phyloP scores from a whole-genome alignment of 2,888 invertebrate species.

The Listrodromus nycthemerus region DNA sequence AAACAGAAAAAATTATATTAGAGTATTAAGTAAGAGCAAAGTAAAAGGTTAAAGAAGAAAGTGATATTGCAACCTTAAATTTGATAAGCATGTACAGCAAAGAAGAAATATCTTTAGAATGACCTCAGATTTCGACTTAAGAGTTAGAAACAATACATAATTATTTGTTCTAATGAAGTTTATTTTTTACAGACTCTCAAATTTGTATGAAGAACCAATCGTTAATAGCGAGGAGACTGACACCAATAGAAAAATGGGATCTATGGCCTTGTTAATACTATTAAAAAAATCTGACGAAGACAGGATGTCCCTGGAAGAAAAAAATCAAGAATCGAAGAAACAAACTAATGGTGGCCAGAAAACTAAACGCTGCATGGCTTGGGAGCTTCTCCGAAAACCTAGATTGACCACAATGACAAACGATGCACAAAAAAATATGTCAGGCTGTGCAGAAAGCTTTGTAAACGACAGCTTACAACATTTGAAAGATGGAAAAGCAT shows the following conservation, averaged over 20 bases:
- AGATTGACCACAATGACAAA: conserved; percentile 21
- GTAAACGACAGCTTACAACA: background rate
- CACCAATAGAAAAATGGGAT: conserved; percentile 51
- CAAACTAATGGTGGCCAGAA: conserved; percentile 49
- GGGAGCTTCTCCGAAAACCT: conserved; percentile 20
- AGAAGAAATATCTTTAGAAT: background rate
- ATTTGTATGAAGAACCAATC: background rate
- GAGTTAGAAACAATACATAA: background rate
- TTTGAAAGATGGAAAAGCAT: background rate
- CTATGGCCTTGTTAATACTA: conserved; percentile 63
- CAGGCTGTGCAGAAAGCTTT: background rate
- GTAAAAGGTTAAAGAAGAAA: no score
- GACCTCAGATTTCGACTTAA: background rate
- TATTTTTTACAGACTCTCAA: conserved; percentile 37
- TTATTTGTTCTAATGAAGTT: background rate
- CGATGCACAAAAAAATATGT: background rate
- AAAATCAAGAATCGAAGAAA: conserved; percentile 35
- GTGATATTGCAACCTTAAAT: no score
- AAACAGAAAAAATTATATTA: no score
- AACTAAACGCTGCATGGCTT: conserved; percentile 69
- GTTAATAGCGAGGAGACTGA: conserved; percentile 8
- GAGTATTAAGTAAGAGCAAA: no score
- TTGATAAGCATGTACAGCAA: no score
- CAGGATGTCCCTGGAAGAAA: conserved; percentile 15
- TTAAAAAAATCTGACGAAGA: conserved; percentile 53